These are phyloP conservation scores for Pseudomyrmex flavicornis DNA, from an alignment of 1,140 invertebrate genomes.

Conservation along the genomic window DNA sequence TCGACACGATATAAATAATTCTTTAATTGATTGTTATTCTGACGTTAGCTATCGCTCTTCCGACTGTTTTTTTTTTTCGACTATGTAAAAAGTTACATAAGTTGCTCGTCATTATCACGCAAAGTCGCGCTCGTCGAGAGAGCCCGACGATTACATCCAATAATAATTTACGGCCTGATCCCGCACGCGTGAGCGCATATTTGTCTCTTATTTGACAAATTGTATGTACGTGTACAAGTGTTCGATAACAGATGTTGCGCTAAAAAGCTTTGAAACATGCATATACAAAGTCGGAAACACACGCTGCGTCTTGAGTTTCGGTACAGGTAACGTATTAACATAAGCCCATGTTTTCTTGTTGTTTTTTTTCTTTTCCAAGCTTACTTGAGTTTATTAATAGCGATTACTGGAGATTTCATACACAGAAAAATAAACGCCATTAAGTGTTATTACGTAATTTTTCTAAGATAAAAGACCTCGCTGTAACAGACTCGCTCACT, in stretches of 20 bases:
- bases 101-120: not conserved
- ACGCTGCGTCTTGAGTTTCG: not conserved
- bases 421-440: constrained; percentile 52
- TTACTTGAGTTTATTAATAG: constrained; percentile 64
- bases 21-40: not conserved
- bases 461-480: constrained; percentile 28
- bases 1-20: not conserved
- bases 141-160: not conserved
- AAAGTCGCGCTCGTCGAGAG: not conserved
- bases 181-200: not conserved
- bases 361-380: constrained; percentile 18
- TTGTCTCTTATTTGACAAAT: constrained; percentile 20
- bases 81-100: not conserved
- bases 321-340: constrained; percentile 53
- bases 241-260: too few species aligned
- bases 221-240: not conserved
- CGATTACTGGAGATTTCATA: constrained; percentile 32
- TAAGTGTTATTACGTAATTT: not conserved
- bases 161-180: not conserved
- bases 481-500: not conserved
- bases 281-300: constrained; percentile 6
- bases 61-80: not conserved
- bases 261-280: constrained; percentile 23
- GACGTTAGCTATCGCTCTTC: not conserved
- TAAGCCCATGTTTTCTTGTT: constrained; percentile 34